These are phyloP conservation scores for Scolopax mira DNA, from an alignment of 2,113 vertebrate species.

Conservation along the genomic window DNA sequence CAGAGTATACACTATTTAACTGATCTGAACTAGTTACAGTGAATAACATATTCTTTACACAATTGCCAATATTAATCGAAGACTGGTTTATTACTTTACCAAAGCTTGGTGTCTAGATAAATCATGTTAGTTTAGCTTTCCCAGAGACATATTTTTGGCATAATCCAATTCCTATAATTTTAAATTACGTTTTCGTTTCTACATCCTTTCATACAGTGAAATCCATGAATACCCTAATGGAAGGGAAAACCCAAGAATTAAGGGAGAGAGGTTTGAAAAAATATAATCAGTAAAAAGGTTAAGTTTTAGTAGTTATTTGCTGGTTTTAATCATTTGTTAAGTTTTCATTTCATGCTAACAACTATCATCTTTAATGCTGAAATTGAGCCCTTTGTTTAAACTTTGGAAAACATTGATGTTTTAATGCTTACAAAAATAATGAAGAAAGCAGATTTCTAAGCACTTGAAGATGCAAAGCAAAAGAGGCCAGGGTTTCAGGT, in stretches of 20 bases:
- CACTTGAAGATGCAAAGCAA: neutral
- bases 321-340: neutral
- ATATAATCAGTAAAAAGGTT: neutral
- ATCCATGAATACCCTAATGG: accelerated
- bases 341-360: neutral
- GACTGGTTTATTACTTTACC: neutral
- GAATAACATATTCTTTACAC: neutral
- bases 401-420: neutral
- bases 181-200: neutral
- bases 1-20: neutral
- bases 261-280: neutral
- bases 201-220: neutral
- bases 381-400: neutral
- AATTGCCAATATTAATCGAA: neutral
- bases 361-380: neutral
- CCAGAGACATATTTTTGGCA: neutral
- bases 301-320: neutral
- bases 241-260: neutral
- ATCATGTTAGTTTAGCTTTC: neutral
- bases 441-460: neutral
- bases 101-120: neutral
- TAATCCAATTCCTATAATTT: neutral
- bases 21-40: neutral
- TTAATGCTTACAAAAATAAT: neutral
- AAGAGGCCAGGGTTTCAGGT: neutral